Evolutionary conservation across 2,113 vertebrate genomes (phyloP).

Genomic region (Choloepus hoffmanni): DNA sequence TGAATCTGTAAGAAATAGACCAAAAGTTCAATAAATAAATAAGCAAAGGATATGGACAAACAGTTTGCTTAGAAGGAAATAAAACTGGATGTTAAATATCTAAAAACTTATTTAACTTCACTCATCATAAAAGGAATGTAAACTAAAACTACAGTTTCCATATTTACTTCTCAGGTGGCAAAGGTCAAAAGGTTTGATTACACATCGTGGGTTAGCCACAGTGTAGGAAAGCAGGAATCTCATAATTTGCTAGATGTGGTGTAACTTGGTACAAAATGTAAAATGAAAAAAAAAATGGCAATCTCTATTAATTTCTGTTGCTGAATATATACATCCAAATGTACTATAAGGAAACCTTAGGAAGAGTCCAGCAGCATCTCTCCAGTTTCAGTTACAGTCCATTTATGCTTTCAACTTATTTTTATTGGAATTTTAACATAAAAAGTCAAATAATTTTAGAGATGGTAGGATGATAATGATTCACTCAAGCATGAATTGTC

Average conservation of each 20-base stretch:
- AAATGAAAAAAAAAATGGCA: neutral
- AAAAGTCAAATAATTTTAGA: conserved; percentile 21
- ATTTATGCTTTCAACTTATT: conserved; percentile 1
- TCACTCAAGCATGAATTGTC: neutral
- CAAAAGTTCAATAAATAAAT: neutral
- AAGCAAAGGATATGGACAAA: neutral
- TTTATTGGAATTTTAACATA: neutral
- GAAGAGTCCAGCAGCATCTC: neutral
- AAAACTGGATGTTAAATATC: neutral
- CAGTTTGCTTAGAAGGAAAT: neutral
- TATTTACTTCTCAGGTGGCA: neutral
- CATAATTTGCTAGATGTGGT: neutral
- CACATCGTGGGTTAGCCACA: neutral
- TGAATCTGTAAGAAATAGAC: neutral
- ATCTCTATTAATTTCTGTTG: neutral
- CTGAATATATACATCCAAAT: neutral
- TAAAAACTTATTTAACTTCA: neutral
- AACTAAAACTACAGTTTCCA: neutral
- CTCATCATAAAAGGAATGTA: neutral
- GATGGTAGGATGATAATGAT: neutral
- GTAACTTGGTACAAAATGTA: neutral
- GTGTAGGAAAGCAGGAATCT: neutral
- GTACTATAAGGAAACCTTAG: neutral
- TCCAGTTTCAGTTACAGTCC: neutral
- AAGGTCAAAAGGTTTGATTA: neutral